Percentiles rank a stretch among this genome's conserved stretches.
phyloP scores from a whole-genome alignment of 2,888 invertebrate species.

The Thereva nobilitata region DNA sequence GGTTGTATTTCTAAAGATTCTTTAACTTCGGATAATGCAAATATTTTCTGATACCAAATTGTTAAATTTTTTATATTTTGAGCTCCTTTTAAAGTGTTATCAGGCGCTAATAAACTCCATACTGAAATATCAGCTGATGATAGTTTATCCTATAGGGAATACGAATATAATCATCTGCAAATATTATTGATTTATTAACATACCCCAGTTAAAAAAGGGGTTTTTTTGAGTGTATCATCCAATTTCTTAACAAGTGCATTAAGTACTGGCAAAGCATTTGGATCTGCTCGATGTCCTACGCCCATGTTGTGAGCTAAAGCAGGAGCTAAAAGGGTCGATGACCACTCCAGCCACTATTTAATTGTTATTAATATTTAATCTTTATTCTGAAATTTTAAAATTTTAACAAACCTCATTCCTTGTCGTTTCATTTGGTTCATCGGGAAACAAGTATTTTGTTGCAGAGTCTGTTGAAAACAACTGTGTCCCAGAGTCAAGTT shows the following conservation, averaged over 20 bases:
- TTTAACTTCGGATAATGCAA: constrained; percentile 63
- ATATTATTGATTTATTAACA: constrained; percentile 44
- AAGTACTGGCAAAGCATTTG: constrained; percentile 64
- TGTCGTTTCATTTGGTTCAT: constrained; percentile 52
- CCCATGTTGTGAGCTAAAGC: constrained; percentile 61
- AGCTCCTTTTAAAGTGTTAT: constrained; percentile 65
- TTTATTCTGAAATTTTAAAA: constrained; percentile 4
- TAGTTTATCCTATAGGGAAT: constrained; percentile 62
- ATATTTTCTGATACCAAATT: constrained; percentile 67
- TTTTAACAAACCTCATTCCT: constrained; percentile 53
- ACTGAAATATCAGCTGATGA: constrained; percentile 72
- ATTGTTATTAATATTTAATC: constrained; percentile 6
- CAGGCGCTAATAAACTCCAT: constrained; percentile 75
- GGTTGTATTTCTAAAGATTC: constrained; percentile 54
- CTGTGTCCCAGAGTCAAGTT: constrained; percentile 64
- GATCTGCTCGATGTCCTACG: constrained; percentile 60
- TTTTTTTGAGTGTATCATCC: constrained; percentile 61
- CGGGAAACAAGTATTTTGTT: constrained; percentile 67
- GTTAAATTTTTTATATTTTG: constrained; percentile 61
- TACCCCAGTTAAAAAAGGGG: constrained; percentile 66
- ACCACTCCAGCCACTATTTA: constrained; percentile 69
- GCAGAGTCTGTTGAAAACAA: constrained; percentile 77
- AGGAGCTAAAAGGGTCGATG: constrained; percentile 65
- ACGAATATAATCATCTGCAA: background rate
- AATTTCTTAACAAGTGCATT: constrained; percentile 63